A percentile compares a stretch with the other conserved stretches of the same genome.
Evolutionary conservation across 2,113 vertebrate species (phyloP).

Genomic region (Vulpes lagopus): DNA sequence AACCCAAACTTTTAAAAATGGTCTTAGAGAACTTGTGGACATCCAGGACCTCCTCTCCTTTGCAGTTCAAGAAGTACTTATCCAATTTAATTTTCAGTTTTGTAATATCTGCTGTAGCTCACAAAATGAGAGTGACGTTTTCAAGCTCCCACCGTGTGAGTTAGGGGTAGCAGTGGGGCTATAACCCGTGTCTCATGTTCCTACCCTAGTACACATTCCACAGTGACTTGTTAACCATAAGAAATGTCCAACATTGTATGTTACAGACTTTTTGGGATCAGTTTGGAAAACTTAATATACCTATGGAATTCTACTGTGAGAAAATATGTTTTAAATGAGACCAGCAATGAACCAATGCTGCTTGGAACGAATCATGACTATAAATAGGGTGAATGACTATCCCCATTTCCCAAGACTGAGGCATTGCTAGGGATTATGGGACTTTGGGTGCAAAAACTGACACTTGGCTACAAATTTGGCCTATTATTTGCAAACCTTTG

Average conservation of each 20-base stretch:
- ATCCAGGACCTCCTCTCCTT: not conserved
- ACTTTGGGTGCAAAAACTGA: not conserved
- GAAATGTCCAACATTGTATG: accelerated
- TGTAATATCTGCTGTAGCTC: not conserved
- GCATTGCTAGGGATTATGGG: not conserved
- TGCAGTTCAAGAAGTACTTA: not conserved
- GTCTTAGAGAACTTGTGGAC: not conserved
- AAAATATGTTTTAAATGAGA: not conserved
- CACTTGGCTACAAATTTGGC: not conserved
- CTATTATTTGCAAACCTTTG: not conserved
- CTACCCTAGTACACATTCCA: not conserved
- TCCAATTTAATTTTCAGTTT: not conserved
- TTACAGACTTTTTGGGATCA: accelerated
- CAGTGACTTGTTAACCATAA: no score
- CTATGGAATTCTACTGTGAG: accelerated
- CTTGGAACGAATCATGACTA: not conserved
- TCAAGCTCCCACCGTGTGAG: not conserved
- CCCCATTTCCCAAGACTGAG: not conserved
- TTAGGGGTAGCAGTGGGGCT: accelerated
- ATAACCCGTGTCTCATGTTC: not conserved
- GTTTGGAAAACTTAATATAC: not conserved
- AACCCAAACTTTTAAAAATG: not conserved
- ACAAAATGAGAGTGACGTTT: not conserved
- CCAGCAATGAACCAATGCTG: not conserved
- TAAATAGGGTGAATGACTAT: not conserved